Evolutionary conservation across 1,140 invertebrate species (phyloP).

Genomic region (Globodera ellingtonae): DNA sequence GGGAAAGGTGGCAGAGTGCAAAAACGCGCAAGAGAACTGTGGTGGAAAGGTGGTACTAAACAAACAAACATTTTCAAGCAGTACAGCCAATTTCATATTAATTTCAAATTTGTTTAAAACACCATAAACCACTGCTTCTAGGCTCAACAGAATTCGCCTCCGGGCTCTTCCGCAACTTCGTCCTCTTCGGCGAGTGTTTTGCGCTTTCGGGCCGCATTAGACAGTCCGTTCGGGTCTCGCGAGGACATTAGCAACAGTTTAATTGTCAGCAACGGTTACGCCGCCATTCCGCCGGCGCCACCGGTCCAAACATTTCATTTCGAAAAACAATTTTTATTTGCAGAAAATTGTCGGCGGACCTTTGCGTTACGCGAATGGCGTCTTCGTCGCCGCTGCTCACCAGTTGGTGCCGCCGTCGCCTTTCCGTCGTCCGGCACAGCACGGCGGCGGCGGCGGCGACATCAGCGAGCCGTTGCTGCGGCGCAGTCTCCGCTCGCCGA

Average conservation of each 20-base stretch:
- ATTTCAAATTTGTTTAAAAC: too few relatives aligned
- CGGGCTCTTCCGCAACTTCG: constrained; percentile 17
- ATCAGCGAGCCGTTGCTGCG: constrained; percentile 17
- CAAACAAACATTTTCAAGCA: too few relatives aligned
- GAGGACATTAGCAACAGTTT: background rate
- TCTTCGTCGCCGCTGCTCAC: too few relatives aligned
- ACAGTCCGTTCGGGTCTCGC: constrained; percentile 24
- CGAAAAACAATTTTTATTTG: background rate
- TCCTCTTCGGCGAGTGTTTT: constrained; percentile 14
- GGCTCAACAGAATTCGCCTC: constrained; percentile 8
- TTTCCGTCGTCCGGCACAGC: background rate
- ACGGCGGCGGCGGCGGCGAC: background rate
- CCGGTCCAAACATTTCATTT: background rate
- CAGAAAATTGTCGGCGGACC: background rate
- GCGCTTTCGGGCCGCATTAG: constrained; percentile 15
- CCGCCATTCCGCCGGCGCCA: background rate
- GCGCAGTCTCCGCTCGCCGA: constrained; percentile 36
- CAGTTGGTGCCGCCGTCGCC: background rate
- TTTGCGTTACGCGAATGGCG: constrained; percentile 3
- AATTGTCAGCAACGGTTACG: background rate
- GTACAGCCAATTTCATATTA: too few relatives aligned
- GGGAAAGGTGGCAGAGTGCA: background rate
- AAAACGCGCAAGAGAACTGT: background rate
- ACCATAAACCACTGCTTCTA: background rate
- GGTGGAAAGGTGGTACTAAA: background rate